Conservation (phyloP, 2,113 vertebrate genomes). For the Sapajus apella region DNA sequence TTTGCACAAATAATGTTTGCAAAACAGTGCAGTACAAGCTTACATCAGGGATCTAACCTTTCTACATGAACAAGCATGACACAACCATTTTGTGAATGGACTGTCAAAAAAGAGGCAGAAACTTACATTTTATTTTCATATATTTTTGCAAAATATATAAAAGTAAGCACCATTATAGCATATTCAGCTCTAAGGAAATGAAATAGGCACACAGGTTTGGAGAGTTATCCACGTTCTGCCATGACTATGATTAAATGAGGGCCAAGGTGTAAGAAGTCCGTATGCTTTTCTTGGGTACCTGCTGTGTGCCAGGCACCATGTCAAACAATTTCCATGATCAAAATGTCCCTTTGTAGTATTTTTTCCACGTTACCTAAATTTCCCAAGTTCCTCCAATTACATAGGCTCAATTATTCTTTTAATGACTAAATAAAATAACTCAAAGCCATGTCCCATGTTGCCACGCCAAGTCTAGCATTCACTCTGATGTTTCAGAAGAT, state of each 20-base stretch:
- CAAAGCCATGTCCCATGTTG: neutral
- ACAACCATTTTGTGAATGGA: neutral
- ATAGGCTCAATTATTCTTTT: neutral
- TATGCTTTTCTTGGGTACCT: neutral
- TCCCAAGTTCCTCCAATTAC: neutral
- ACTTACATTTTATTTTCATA: neutral
- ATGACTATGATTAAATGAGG: neutral
- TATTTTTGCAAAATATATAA: neutral
- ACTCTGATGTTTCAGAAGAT: neutral
- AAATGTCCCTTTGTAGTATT: neutral
- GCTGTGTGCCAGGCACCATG: neutral
- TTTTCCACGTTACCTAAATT: neutral
- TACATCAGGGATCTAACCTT: neutral
- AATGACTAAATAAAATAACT: neutral
- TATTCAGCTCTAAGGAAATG: neutral
- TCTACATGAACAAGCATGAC: neutral
- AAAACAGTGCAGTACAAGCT: neutral
- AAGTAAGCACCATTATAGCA: neutral
- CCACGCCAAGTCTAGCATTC: neutral
- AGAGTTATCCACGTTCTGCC: neutral
- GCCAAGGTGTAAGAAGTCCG: neutral
- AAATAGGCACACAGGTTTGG: neutral
- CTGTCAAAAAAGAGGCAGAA: neutral
- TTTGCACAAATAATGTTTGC: neutral
- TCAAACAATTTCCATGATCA: neutral